Conservation (phyloP, 2,797 vertebrate genomes). For the Myripristis jacobus region DNA sequence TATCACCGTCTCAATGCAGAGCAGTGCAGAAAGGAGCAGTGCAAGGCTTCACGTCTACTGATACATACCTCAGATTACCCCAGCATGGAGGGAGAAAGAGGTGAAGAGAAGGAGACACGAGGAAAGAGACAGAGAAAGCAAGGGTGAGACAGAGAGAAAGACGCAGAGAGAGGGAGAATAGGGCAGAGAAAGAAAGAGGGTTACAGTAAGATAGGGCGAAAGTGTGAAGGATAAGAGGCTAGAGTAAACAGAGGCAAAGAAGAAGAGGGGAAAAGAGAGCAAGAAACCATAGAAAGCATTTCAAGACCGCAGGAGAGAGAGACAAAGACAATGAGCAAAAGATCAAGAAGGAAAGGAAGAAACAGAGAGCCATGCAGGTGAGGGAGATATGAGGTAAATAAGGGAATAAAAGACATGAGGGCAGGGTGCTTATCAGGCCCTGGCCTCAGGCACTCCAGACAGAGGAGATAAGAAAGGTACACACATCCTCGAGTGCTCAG, state of each 20-base stretch:
- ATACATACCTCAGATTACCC: conserved; percentile 77
- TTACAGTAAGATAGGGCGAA: conserved; percentile 10
- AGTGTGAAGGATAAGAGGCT: too few species aligned
- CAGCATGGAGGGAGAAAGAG: conserved; percentile 38
- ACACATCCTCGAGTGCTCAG: conserved; percentile 60
- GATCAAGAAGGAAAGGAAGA: conserved; percentile 23
- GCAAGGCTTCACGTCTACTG: conserved; percentile 64
- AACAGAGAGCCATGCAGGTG: conserved; percentile 55
- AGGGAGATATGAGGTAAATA: conserved; percentile 58
- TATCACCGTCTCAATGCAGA: conserved; percentile 72
- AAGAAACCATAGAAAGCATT: conserved; percentile 23
- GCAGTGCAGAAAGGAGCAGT: conserved; percentile 59
- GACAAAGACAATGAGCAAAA: conserved; percentile 32
- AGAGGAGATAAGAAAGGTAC: conserved; percentile 60
- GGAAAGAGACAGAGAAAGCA: conserved; percentile 15
- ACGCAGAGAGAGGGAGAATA: neutral
- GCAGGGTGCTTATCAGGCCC: conserved; percentile 65
- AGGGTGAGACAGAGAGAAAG: neutral
- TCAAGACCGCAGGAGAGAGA: conserved; percentile 27
- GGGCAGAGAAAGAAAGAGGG: neutral
- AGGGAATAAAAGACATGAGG: conserved; percentile 66
- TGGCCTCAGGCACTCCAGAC: conserved; percentile 61
- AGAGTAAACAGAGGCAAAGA: conserved; percentile 7
- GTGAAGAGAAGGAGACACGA: conserved; percentile 2
- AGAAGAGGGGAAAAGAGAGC: conserved; percentile 5